These are phyloP conservation scores for Oscarella lobularis DNA, from an alignment of 37 sponge, comb jelly and placozoan genomes.

Conservation along the genomic window DNA sequence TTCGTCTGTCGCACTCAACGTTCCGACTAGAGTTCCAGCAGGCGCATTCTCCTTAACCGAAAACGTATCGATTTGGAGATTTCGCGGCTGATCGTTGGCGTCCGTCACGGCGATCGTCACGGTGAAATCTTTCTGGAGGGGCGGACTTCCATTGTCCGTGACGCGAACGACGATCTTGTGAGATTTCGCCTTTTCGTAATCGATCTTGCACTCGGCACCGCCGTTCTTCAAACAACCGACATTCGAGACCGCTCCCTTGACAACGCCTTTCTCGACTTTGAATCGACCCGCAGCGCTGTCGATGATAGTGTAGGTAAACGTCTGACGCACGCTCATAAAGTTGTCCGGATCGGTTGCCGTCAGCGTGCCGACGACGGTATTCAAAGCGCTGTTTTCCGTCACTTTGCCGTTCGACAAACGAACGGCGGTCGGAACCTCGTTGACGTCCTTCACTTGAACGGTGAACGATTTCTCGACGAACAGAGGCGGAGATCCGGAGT, in stretches of 20 bases:
- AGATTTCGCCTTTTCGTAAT: neutral
- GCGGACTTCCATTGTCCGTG: conserved; percentile 7
- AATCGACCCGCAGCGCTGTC: conserved; percentile 8
- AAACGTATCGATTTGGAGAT: neutral
- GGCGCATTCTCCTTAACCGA: neutral
- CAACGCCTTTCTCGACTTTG: neutral
- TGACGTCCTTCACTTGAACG: conserved; percentile 3
- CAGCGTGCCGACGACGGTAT: neutral
- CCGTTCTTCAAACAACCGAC: neutral
- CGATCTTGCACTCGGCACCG: neutral
- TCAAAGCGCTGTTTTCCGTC: neutral
- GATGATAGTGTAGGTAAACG: neutral
- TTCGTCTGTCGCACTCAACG: neutral
- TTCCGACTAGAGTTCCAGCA: neutral
- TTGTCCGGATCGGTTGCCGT: conserved; percentile 6
- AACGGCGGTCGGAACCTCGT: neutral
- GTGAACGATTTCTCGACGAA: conserved; percentile 1
- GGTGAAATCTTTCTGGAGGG: neutral
- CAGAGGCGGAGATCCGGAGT: conserved; percentile 2
- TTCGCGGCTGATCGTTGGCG: neutral
- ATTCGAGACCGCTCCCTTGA: neutral
- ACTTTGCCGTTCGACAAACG: neutral
- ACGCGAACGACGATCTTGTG: neutral
- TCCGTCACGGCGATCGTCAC: neutral
- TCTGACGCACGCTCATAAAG: neutral